Conservation (phyloP, 2,797 vertebrate species). For the Phylloscopus collybita region DNA sequence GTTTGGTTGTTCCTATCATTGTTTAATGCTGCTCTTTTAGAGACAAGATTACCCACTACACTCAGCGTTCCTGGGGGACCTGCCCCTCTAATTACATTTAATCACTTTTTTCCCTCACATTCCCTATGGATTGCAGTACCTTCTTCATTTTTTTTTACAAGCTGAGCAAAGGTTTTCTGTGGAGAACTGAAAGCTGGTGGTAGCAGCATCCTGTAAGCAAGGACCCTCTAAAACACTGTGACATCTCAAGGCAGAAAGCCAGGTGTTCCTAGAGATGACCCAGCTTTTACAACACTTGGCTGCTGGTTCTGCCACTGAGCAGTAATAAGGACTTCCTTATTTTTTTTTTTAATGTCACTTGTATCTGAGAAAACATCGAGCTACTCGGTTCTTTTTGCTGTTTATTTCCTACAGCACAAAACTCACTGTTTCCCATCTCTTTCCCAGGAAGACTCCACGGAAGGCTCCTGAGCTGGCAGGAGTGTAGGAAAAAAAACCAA, state of each 20-base stretch:
- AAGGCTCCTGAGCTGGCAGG: not conserved
- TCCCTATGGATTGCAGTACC: not conserved
- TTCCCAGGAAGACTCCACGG: not conserved
- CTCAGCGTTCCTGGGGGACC: not conserved
- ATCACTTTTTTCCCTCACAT: not conserved
- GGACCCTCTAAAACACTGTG: not conserved
- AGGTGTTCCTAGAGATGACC: not conserved
- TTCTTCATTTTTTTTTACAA: not conserved
- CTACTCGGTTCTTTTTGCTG: not conserved
- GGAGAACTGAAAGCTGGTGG: not conserved
- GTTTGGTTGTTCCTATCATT: not conserved
- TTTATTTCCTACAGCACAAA: not conserved
- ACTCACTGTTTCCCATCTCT: not conserved
- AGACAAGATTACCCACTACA: not conserved
- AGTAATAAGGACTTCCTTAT: not conserved
- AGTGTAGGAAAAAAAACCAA: not conserved
- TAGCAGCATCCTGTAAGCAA: not conserved
- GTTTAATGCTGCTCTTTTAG: constrained; percentile 22
- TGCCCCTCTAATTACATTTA: not conserved
- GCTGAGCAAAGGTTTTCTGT: not conserved
- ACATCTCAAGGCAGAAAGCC: not conserved
- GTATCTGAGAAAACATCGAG: not conserved
- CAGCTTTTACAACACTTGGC: not conserved
- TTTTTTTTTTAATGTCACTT: not conserved
- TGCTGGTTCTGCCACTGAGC: not conserved